phyloP scores from a whole-genome alignment of 2,113 vertebrate genomes.

The Merops nubicus region DNA sequence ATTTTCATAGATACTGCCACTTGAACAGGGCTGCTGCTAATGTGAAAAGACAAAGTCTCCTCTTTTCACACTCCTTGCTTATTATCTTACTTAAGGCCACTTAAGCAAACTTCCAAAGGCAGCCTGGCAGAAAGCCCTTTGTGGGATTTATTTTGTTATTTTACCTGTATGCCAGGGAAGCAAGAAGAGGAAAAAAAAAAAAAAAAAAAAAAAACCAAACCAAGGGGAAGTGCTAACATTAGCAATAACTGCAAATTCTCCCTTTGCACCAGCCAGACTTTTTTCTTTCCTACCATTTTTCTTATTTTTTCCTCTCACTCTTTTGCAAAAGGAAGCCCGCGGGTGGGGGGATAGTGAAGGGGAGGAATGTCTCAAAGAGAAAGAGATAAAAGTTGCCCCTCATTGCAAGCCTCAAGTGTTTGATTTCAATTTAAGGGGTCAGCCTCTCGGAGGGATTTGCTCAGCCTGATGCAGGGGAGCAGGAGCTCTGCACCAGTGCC shows the following conservation, averaged over 20 bases:
- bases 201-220: not conserved
- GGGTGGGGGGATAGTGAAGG: not conserved
- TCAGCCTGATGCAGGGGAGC: not conserved
- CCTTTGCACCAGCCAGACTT: not conserved
- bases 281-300: not conserved
- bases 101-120: conserved; percentile 84
- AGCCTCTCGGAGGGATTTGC: not conserved
- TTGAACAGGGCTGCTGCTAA: conserved; percentile 82
- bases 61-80: conserved; percentile 85
- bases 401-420: not conserved
- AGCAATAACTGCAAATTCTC: conserved; percentile 28
- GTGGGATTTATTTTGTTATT: conserved; percentile 70
- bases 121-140: conserved; percentile 68
- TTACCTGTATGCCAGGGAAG: conserved; percentile 61
- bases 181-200: not conserved
- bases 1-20: conserved; percentile 86
- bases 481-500: accelerated
- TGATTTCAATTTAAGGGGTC: not conserved
- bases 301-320: not conserved
- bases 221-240: not conserved
- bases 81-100: conserved; percentile 92
- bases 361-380: not conserved
- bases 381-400: not conserved
- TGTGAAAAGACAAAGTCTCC: conserved; percentile 88
- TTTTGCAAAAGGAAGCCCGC: not conserved